A percentile compares a stretch with the other conserved stretches of the same genome.
These are phyloP conservation scores for Halichoerus grypus DNA, from an alignment of 2,113 vertebrate genomes.

Conservation along the genomic window DNA sequence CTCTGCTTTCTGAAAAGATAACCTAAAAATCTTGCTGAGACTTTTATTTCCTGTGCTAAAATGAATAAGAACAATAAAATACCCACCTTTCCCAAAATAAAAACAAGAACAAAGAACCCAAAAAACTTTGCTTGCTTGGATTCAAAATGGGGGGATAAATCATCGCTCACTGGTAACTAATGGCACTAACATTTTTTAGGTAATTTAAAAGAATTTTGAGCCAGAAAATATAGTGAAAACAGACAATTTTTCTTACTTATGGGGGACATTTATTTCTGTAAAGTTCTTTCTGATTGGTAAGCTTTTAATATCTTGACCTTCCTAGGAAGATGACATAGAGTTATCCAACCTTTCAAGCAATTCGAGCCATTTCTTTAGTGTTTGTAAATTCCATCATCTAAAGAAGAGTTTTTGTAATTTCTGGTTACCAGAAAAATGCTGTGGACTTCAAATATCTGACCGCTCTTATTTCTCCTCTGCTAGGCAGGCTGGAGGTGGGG, in stretches of 20 bases:
- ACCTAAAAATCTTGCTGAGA: not conserved
- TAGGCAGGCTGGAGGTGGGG: not conserved
- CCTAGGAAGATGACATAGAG: not conserved
- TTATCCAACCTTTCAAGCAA: slow-evolving; percentile 28
- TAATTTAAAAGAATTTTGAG: not conserved
- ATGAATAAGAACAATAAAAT: not conserved
- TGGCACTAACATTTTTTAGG: not conserved
- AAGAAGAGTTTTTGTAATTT: not conserved
- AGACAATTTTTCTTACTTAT: not conserved
- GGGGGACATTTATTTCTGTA: not conserved
- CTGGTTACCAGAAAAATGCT: not conserved
- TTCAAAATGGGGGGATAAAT: not conserved
- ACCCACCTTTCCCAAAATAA: rapidly evolving
- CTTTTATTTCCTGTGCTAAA: not conserved
- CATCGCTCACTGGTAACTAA: not conserved
- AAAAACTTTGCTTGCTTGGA: not conserved
- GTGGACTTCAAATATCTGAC: not conserved
- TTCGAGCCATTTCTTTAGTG: not conserved
- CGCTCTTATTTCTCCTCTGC: not conserved
- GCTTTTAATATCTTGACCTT: slow-evolving; percentile 13
- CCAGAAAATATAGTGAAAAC: slow-evolving; percentile 6
- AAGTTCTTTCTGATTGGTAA: not conserved
- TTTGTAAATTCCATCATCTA: not conserved
- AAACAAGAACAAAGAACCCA: not conserved
- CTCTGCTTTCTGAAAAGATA: not conserved